phyloP scores from a whole-genome alignment of 2,113 vertebrate genomes.

The Theristicus caerulescens region DNA sequence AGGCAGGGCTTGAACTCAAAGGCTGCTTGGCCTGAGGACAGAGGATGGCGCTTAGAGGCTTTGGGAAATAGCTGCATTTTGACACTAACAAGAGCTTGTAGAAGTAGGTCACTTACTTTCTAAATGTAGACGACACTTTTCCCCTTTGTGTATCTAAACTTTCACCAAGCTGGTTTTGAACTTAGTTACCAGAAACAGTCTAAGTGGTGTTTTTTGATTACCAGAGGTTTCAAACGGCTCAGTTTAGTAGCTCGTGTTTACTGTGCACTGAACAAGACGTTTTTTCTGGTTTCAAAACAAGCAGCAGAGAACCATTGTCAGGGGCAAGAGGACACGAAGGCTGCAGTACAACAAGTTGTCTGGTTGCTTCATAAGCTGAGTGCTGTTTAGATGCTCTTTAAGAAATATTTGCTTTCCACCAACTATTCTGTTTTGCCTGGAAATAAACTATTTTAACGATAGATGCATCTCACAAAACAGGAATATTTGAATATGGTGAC shows the following conservation, averaged over 20 bases:
- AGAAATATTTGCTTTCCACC: neutral
- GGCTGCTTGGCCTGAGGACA: neutral
- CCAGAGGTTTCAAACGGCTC: constrained; percentile 33
- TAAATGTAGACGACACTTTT: constrained; percentile 41
- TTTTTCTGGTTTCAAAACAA: constrained; percentile 39
- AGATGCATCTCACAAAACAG: neutral
- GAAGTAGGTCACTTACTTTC: constrained; percentile 48
- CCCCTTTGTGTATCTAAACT: constrained; percentile 55
- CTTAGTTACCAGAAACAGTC: constrained; percentile 32
- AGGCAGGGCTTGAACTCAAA: neutral
- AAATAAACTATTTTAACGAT: neutral
- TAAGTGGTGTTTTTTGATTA: neutral
- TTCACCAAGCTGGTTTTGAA: constrained; percentile 50
- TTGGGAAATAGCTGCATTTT: constrained; percentile 28
- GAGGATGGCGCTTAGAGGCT: neutral
- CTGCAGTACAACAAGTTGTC: neutral
- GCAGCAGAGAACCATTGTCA: constrained; percentile 6
- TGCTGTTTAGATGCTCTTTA: neutral
- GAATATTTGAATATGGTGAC: neutral
- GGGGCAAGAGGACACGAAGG: neutral
- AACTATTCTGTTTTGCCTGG: neutral
- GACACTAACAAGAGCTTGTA: constrained; percentile 54
- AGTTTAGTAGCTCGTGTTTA: constrained; percentile 33
- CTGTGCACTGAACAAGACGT: neutral
- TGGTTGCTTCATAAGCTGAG: neutral